Conservation (phyloP, 2,797 vertebrate species). For the Hyperoplus lanceolatus region DNA sequence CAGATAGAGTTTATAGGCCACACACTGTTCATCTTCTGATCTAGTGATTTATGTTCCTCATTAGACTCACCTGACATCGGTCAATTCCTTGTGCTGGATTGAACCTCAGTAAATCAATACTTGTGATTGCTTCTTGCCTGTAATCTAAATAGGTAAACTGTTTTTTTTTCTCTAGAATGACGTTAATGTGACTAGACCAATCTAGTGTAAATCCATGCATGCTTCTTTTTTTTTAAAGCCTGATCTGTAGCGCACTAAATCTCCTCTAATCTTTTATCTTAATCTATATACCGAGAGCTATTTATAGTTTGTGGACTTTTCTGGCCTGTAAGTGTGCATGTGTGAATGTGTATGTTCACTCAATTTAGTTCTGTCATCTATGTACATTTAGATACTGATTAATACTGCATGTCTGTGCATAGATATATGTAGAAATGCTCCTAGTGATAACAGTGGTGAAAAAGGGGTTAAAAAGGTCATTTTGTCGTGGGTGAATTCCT, state of each 20-base stretch:
- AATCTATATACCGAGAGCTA: conserved; percentile 59
- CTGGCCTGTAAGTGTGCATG: neutral
- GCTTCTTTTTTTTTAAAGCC: conserved; percentile 40
- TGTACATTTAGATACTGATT: neutral
- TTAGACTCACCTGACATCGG: neutral
- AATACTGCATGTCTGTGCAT: neutral
- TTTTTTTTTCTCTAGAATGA: conserved; percentile 28
- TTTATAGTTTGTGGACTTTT: conserved; percentile 42
- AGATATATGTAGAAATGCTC: neutral
- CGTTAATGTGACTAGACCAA: conserved; percentile 27
- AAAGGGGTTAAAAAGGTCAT: conserved; percentile 2
- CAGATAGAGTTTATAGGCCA: neutral
- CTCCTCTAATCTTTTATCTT: conserved; percentile 67
- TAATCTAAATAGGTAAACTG: conserved; percentile 11
- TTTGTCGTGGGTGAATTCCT: neutral
- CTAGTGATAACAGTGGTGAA: neutral
- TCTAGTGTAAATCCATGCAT: conserved; percentile 48
- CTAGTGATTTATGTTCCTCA: neutral
- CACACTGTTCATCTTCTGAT: neutral
- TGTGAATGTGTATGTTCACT: conserved; percentile 25
- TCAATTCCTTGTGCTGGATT: neutral
- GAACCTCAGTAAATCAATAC: conserved; percentile 19
- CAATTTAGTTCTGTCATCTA: neutral
- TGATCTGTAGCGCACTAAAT: conserved; percentile 50
- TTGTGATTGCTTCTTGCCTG: neutral